These are phyloP conservation scores for Erythrolamprus reginae DNA, from an alignment of 2,113 vertebrate genomes.

Conservation along the genomic window DNA sequence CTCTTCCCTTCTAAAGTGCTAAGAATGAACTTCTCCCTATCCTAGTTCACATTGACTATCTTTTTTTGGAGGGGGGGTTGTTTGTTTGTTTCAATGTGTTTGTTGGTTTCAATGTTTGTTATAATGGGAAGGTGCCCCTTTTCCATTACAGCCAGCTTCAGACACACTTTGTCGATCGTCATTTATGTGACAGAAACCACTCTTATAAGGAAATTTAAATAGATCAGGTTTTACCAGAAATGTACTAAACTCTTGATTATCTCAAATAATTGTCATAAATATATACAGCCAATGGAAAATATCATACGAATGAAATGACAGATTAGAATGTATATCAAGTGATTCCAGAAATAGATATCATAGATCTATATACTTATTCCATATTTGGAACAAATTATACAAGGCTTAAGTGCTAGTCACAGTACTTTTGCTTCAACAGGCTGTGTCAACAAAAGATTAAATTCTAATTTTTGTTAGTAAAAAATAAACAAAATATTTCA, in stretches of 20 bases:
- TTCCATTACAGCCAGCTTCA: neutral
- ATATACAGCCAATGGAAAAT: neutral
- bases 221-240: neutral
- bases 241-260: neutral
- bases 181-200: neutral
- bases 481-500: neutral
- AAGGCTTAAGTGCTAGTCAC: neutral
- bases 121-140: neutral
- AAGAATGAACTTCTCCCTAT: neutral
- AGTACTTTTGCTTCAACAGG: neutral
- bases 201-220: neutral
- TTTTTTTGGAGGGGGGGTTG: neutral
- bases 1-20: neutral
- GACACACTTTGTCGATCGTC: neutral
- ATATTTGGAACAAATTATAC: neutral
- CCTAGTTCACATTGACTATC: neutral
- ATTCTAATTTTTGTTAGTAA: neutral
- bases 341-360: neutral
- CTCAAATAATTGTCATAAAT: neutral
- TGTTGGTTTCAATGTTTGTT: neutral
- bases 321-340: neutral
- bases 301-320: neutral
- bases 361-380: neutral
- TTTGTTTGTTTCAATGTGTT: too few relatives aligned
- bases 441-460: conserved; percentile 9